Percentiles rank a stretch among this genome's conserved stretches.
Conservation (phyloP, 2,888 invertebrate genomes). For the Agrilus cyanescens region DNA sequence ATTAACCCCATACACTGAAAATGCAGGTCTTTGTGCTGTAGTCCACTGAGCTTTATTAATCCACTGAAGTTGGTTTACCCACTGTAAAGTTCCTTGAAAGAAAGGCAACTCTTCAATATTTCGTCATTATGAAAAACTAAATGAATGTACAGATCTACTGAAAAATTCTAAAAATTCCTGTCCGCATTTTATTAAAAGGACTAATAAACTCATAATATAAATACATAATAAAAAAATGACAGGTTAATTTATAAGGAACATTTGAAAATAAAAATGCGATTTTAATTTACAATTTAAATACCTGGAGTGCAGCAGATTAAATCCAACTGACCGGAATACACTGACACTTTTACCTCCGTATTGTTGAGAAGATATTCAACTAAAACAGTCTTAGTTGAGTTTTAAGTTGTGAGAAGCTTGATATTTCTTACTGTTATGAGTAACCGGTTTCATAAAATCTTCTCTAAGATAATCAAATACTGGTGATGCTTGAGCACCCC, state of each 20-base stretch:
- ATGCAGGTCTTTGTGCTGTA: conserved; percentile 40
- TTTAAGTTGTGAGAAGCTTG: neutral
- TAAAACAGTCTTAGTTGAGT: conserved; percentile 26
- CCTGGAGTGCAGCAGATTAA: conserved; percentile 74
- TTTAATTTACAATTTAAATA: conserved; percentile 27
- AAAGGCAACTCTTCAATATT: too few relatives aligned
- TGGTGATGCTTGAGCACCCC: conserved; percentile 47
- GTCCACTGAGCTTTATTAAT: conserved; percentile 45
- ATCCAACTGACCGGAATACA: conserved; percentile 71
- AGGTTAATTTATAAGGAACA: too few relatives aligned
- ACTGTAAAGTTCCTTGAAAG: conserved; percentile 29
- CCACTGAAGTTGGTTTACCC: conserved; percentile 65
- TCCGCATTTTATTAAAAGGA: too few relatives aligned
- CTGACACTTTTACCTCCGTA: conserved; percentile 53
- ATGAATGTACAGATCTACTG: too few relatives aligned
- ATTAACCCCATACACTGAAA: conserved; percentile 47
- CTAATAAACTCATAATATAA: too few relatives aligned
- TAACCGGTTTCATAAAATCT: conserved; percentile 78
- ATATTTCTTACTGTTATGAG: conserved; percentile 42
- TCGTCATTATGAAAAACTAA: too few relatives aligned
- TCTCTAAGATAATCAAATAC: conserved; percentile 48
- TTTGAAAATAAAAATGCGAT: too few relatives aligned
- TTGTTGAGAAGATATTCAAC: conserved; percentile 56
- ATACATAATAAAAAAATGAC: too few relatives aligned
- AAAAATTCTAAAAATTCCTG: neutral